A percentile compares a stretch with the other conserved stretches of the same genome.
Evolutionary conservation across 2,797 vertebrate species (phyloP).

Genomic region (Anguilla pacifica): DNA sequence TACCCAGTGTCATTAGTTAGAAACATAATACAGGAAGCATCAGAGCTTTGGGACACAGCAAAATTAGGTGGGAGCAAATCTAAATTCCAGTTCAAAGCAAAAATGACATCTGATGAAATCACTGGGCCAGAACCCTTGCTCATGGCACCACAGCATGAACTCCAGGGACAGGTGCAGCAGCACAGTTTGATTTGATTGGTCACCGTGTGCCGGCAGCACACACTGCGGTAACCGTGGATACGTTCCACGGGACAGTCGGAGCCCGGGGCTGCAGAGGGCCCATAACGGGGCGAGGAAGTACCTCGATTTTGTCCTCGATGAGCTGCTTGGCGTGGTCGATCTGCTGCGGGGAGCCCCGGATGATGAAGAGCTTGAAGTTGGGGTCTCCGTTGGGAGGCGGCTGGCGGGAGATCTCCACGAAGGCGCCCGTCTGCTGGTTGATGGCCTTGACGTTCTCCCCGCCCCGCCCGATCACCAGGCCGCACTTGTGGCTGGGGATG

Average conservation of each 20-base stretch:
- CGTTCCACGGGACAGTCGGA: no score
- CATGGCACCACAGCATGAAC: no score
- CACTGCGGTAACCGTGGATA: no score
- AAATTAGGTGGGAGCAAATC: no score
- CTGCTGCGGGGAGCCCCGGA: constrained; percentile 89
- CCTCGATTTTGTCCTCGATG: constrained; percentile 97
- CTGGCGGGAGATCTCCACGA: constrained; percentile 92
- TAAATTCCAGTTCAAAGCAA: no score
- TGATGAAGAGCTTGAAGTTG: constrained; percentile 91
- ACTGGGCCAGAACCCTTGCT: not conserved
- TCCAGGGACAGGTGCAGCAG: no score
- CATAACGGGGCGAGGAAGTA: constrained; percentile 39
- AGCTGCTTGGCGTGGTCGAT: constrained; percentile 97
- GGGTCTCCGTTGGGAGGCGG: constrained; percentile 90
- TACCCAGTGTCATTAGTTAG: no score
- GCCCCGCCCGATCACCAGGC: constrained; percentile 90
- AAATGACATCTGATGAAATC: not conserved
- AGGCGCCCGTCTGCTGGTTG: constrained; percentile 93
- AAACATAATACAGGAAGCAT: no score
- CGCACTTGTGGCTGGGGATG: constrained; percentile 92
- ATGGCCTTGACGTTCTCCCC: constrained; percentile 93
- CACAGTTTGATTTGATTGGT: no score
- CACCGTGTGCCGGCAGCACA: no score
- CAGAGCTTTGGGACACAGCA: no score
- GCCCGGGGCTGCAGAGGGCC: no score